Base-by-base conservation (phyloP, 2,888 invertebrate species). In the Rhorus exstirpatorius region DNA sequence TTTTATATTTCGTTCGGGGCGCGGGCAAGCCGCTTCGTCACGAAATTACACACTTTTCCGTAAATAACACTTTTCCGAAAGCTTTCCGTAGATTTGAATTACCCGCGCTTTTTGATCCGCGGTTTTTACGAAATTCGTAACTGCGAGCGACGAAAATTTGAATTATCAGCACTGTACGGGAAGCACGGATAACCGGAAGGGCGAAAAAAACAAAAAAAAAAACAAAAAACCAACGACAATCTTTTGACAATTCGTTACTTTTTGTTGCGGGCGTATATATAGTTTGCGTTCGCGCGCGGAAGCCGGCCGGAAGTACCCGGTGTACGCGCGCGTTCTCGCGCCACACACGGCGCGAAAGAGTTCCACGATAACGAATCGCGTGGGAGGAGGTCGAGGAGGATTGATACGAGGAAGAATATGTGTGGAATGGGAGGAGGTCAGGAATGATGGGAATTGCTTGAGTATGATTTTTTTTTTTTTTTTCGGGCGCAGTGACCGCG, bases 401-500 rank as follows among this genome's bases (percentile, higher is more conserved):
- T 1, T 6, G 4, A 26, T 21, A 71, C 31, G 63, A 26, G 21
- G 24, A 24, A 46, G 19, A 68, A 46, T 53, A 41, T 21, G 53
- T 0, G 41, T 17, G 21, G 12, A 12, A 26, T 0, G 14, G 3
- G 6, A 6, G 31, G 61, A n/a, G 17, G 19, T 35, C 17, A 24
- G 17, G 35, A 44, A 60, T 10, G 55, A 19, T 35, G 58, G 38
- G 44, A 58, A 55, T 41, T 26, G 53, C 65, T 65, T 35, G 53
- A 14, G 44, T 63, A 26, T 41, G 21, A 14, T 17, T 17, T 51
- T 41, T n/a, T 3, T 61, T 35, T 60, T 38, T 38, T 60, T 74
- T 70, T 63, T 82, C 65, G 75, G 79, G 74, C 81, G 55, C 83
- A 80, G 81, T 83, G 81, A 83, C 81, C n/a, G n/a, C 75, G 68